A percentile compares a stretch with the other conserved stretches of the same genome.
phyloP scores from a whole-genome alignment of 2,113 vertebrate genomes.

The Ivindomyrus marchei region DNA sequence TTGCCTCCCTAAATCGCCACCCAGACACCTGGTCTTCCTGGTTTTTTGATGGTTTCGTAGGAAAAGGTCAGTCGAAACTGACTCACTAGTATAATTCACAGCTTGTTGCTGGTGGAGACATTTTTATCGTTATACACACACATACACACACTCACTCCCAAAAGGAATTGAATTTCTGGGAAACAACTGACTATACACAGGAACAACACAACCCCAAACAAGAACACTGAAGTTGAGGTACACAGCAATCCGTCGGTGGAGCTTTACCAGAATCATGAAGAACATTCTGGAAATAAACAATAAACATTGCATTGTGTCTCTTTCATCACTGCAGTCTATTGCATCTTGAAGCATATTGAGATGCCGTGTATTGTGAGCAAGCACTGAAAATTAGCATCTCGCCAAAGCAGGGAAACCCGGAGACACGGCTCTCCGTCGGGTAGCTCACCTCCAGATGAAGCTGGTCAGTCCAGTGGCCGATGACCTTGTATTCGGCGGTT shows the following conservation, averaged over 20 bases:
- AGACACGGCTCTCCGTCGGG: not conserved
- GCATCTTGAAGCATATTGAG: not conserved
- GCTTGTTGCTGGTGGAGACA: not conserved
- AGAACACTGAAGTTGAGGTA: not conserved
- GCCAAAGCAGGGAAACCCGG: not conserved
- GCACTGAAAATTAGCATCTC: not conserved
- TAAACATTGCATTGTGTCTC: not conserved
- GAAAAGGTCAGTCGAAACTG: not conserved
- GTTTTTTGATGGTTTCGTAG: not conserved
- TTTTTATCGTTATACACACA: not conserved
- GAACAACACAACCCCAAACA: not conserved
- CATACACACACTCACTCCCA: not conserved
- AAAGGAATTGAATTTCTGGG: not conserved
- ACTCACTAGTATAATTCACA: not conserved
- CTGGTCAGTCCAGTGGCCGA: conserved; percentile 85
- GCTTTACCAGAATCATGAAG: not conserved
- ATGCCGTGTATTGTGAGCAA: not conserved
- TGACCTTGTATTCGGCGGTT: conserved; percentile 80
- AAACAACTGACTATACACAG: not conserved
- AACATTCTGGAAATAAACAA: not conserved
- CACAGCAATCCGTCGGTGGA: not conserved
- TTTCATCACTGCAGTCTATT: not conserved
- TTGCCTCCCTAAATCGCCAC: not conserved
- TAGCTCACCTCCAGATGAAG: conserved; percentile 75
- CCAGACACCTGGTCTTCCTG: not conserved